Evolutionary conservation across 2,113 vertebrate species (phyloP), one percentile per base, ranked within the genome.

Genomic region (Cyanoramphus novaezelandiae): DNA sequence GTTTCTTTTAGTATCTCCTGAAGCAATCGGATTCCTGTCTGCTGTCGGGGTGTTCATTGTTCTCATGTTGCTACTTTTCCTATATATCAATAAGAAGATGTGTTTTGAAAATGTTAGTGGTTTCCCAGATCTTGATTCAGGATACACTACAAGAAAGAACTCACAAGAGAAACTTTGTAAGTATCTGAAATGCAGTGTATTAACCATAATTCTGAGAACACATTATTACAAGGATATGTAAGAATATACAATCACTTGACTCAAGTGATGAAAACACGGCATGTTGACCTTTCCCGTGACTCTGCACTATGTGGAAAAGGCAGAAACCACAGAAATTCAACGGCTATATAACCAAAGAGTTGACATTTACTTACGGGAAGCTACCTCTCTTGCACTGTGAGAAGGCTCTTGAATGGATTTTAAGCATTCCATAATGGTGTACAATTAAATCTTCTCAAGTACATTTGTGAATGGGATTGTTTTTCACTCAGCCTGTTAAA

Each of bases 1-100:
- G 21, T 97, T 96, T 85, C 80, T 98, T 98, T 96, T 92, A 99
- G 99, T 99, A 77, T 99, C 99, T 98, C 99, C 99, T 88, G 99
- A 99, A 97, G 99, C 99, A 92, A 98, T 99, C 96, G 99, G 99
- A 89, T 99, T 99, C 97, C 98, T 99, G 91, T 99, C 99, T 49
- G 99, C 99, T 74, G 98, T 99, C 2, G 99, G 99, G 8, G 98
- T 99, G 91, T 99, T 99, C 98, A 98, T 99, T 97, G 94, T 99
- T 97, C 98, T 99, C 88, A 98, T 99, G 98, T 98, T 99, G 85
- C 97, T 99, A 50, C 98, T 99, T 94, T 99, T 99, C 98, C 98
- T 99, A 92, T 99, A 99, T 97, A 98, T 99, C 97, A 99, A 99
- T 97, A 99, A 99, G 98, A 99, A 99, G 98, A 98, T 99, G 98